A percentile compares a stretch with the other conserved stretches of the same genome.
phyloP scores from a whole-genome alignment of 2,113 vertebrate species.

The Thinocorus orbignyianus region DNA sequence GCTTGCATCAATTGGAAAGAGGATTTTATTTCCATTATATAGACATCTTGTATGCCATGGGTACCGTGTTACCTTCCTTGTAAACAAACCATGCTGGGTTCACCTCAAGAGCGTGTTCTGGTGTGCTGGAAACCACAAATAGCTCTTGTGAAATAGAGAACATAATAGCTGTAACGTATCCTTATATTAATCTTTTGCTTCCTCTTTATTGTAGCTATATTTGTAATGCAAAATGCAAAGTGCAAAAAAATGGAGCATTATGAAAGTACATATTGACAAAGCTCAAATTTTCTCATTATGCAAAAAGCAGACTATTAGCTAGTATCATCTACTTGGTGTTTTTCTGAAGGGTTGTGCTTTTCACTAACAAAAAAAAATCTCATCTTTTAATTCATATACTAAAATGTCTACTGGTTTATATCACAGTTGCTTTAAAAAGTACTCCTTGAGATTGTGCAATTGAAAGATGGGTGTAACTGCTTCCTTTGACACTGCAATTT shows the following conservation, averaged over 20 bases:
- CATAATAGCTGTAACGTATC: neutral
- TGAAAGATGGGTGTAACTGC: neutral
- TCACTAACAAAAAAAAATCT: neutral
- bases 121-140: neutral
- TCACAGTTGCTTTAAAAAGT: neutral
- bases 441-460: neutral
- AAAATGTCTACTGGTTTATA: neutral
- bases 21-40: neutral
- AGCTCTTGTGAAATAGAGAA: neutral
- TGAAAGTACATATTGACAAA: neutral
- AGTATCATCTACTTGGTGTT: neutral
- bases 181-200: neutral
- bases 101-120: neutral
- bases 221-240: neutral
- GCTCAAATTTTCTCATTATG: neutral
- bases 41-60: neutral
- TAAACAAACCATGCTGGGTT: neutral
- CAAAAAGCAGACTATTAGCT: neutral
- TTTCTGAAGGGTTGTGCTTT: neutral
- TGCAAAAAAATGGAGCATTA: neutral
- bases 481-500: neutral
- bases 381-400: neutral
- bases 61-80: neutral
- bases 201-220: neutral
- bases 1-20: neutral